These are phyloP conservation scores for Atractosteus spatula DNA, from an alignment of 2,113 vertebrate genomes.

Conservation along the genomic window DNA sequence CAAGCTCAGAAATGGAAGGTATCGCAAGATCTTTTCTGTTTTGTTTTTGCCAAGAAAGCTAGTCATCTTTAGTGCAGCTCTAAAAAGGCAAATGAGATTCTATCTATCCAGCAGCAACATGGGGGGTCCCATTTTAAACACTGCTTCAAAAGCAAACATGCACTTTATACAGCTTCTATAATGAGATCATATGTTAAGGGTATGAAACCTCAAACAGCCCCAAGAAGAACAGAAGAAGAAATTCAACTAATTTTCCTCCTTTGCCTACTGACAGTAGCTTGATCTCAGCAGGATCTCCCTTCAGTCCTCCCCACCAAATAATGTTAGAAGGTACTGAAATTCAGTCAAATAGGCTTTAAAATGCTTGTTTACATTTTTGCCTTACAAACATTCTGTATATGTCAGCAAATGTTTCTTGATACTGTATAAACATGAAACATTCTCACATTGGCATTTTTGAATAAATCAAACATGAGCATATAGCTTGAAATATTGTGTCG, in stretches of 20 bases:
- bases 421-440: too few species aligned
- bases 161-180: conserved; percentile 5
- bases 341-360: too few species aligned
- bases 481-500: too few species aligned
- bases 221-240: background rate
- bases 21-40: background rate
- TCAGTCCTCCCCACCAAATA: background rate
- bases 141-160: background rate
- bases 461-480: too few species aligned
- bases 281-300: background rate
- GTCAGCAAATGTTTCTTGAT: too few species aligned
- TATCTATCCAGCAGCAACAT: background rate
- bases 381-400: too few species aligned
- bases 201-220: background rate
- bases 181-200: background rate
- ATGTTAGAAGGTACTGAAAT: background rate
- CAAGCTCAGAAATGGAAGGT: too few species aligned
- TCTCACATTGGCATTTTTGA: too few species aligned
- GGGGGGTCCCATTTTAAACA: background rate
- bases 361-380: too few species aligned
- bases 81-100: background rate
- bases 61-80: background rate
- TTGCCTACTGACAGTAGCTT: background rate
- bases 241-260: background rate
- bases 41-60: background rate